Percentiles rank a stretch among this genome's conserved stretches.
These are phyloP conservation scores for Drosophila aldrichi DNA, from an alignment of 2,888 invertebrate genomes.

Conservation along the genomic window DNA sequence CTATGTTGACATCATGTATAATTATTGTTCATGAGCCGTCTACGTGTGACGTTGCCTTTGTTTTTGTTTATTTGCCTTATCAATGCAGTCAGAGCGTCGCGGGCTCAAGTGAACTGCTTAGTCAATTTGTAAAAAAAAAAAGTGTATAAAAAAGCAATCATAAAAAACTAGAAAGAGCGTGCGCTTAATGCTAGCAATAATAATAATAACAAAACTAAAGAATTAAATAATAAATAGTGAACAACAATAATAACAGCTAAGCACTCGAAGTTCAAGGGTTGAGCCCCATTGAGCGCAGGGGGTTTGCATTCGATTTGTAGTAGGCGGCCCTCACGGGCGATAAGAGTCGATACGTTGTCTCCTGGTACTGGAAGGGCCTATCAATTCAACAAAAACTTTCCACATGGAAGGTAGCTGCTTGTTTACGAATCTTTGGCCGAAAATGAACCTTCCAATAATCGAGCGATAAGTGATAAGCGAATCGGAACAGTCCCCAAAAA, in stretches of 20 bases:
- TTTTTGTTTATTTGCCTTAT: conserved; percentile 50
- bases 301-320: background rate
- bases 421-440: conserved; percentile 46
- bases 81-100: conserved; percentile 16
- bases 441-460: conserved; percentile 21
- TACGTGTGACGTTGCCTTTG: conserved; percentile 60
- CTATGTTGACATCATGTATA: conserved; percentile 13
- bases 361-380: conserved; percentile 28
- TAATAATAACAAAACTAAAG: conserved; percentile 26
- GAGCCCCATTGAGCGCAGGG: background rate
- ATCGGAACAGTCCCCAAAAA: background rate
- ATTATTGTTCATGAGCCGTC: conserved; percentile 53
- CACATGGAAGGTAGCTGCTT: conserved; percentile 30
- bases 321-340: background rate
- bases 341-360: conserved; percentile 55
- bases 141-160: conserved; percentile 35
- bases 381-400: conserved; percentile 53
- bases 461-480: conserved; percentile 29
- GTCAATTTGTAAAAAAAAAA: conserved; percentile 58
- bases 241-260: conserved; percentile 11
- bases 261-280: conserved; percentile 64
- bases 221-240: conserved; percentile 2
- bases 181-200: conserved; percentile 46
- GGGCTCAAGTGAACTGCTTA: conserved; percentile 19
- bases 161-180: conserved; percentile 58